A percentile compares a stretch with the other conserved stretches of the same genome.
Conservation (phyloP, 2,113 vertebrate genomes). For the Neogale vison region DNA sequence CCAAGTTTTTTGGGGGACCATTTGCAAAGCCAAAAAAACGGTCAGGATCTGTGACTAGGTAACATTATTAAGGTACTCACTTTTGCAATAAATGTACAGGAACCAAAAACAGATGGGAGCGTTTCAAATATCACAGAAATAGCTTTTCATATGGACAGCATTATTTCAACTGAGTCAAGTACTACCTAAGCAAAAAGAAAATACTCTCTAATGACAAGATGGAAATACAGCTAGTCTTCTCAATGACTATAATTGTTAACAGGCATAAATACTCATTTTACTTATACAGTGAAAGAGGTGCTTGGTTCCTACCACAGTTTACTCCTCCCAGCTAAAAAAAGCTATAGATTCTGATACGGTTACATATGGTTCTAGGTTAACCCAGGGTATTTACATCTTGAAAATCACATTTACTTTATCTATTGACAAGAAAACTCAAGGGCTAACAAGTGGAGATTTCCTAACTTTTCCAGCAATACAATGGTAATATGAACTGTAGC, state of each 20-base stretch:
- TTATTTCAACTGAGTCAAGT: slow-evolving; percentile 70
- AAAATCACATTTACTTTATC: slow-evolving; percentile 38
- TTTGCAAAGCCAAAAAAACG: slow-evolving; percentile 58
- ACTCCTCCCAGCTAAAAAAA: slow-evolving; percentile 16
- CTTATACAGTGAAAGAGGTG: slow-evolving; percentile 20
- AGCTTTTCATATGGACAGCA: slow-evolving; percentile 63
- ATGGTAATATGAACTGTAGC: slow-evolving; percentile 27
- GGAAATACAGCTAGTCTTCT: slow-evolving; percentile 48
- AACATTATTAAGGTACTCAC: slow-evolving; percentile 58
- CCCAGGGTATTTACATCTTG: slow-evolving; percentile 7
- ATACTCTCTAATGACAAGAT: slow-evolving; percentile 57
- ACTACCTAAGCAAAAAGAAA: slow-evolving; percentile 69
- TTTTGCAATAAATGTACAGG: slow-evolving; percentile 62
- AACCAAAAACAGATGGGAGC: slow-evolving; percentile 62
- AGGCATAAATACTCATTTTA: slow-evolving; percentile 43
- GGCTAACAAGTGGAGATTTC: slow-evolving; percentile 57
- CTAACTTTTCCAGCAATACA: neutral
- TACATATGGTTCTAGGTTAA: slow-evolving; percentile 37
- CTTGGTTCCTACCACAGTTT: slow-evolving; percentile 45
- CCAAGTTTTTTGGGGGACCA: neutral
- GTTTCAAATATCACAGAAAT: slow-evolving; percentile 64
- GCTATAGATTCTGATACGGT: neutral
- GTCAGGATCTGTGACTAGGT: slow-evolving; percentile 40
- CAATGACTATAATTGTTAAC: slow-evolving; percentile 14
- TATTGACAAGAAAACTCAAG: slow-evolving; percentile 27